These are phyloP conservation scores for Trichacis sp. DNA, from an alignment of 2,888 invertebrate genomes.

Conservation along the genomic window DNA sequence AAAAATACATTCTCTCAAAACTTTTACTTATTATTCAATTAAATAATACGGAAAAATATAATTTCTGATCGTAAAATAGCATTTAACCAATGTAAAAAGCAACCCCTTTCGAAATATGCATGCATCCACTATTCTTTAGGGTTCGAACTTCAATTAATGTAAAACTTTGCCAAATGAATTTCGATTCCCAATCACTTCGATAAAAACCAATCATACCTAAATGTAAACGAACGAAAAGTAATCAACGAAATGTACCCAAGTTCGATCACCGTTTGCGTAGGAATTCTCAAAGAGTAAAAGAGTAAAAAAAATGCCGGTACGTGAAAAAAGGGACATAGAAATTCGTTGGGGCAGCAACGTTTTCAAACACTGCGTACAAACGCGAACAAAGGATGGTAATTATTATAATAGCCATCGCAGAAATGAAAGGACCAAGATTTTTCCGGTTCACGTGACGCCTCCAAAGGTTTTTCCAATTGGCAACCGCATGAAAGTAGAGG, in stretches of 20 bases:
- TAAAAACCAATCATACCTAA: constrained; percentile 2
- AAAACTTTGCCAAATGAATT: constrained; percentile 2
- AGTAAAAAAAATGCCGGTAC: constrained; percentile 15
- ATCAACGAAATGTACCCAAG: constrained; percentile 40
- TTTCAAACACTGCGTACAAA: constrained; percentile 30
- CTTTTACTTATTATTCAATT: too few relatives aligned
- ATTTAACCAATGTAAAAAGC: too few relatives aligned
- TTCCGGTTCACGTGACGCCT: too few relatives aligned
- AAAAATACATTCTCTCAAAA: too few relatives aligned
- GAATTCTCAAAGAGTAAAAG: constrained; percentile 20
- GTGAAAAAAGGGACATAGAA: constrained; percentile 17
- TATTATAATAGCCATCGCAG: constrained; percentile 64
- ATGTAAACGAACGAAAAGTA: constrained; percentile 23
- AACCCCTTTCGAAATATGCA: background rate
- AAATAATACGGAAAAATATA: too few relatives aligned
- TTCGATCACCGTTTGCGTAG: constrained; percentile 21
- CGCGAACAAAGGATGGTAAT: constrained; percentile 30
- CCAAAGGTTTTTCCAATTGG: constrained; percentile 60
- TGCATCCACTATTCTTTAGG: background rate
- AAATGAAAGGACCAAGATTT: constrained; percentile 67
- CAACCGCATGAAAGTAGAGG: too few relatives aligned
- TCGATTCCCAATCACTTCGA: constrained; percentile 2
- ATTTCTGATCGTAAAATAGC: too few relatives aligned
- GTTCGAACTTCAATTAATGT: background rate
- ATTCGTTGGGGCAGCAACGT: constrained; percentile 16